Conservation (phyloP, 2,888 invertebrate genomes). For the Anorthoa munda region DNA sequence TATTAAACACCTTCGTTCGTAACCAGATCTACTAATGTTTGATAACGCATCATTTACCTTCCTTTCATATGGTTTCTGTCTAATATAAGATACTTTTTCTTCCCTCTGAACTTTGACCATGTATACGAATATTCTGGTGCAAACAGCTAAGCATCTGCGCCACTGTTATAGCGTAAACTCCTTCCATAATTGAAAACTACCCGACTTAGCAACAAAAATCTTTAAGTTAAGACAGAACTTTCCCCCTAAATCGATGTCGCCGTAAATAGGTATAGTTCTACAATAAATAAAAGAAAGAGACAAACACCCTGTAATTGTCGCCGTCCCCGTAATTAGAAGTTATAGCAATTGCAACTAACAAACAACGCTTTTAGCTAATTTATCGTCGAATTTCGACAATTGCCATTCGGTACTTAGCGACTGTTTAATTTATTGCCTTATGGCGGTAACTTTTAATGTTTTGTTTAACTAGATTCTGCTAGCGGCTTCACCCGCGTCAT, state of each 20-base stretch:
- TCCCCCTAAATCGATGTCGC: constrained; percentile 65
- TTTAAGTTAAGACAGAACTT: constrained; percentile 53
- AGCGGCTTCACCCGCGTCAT: not conserved
- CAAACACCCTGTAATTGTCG: constrained; percentile 78
- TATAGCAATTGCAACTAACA: constrained; percentile 79
- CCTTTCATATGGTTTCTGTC: no score
- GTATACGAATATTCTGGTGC: not conserved
- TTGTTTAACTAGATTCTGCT: constrained; percentile 29
- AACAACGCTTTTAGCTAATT: constrained; percentile 81
- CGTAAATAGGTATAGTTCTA: constrained; percentile 53
- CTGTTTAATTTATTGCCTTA: constrained; percentile 63
- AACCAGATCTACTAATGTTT: no score
- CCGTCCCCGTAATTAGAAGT: constrained; percentile 81
- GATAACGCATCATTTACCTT: not conserved
- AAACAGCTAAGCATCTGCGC: not conserved
- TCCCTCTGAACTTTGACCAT: not conserved
- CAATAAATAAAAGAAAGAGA: constrained; percentile 68
- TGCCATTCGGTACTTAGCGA: constrained; percentile 73
- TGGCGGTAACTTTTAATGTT: constrained; percentile 55
- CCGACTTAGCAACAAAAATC: constrained; percentile 5
- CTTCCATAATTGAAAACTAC: constrained; percentile 26
- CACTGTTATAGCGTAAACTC: not conserved
- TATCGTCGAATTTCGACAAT: constrained; percentile 80
- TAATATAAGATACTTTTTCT: not conserved
- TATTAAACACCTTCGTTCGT: no score